Base-by-base conservation (phyloP, 1,140 invertebrate genomes). In the Drosophila nannoptera region DNA sequence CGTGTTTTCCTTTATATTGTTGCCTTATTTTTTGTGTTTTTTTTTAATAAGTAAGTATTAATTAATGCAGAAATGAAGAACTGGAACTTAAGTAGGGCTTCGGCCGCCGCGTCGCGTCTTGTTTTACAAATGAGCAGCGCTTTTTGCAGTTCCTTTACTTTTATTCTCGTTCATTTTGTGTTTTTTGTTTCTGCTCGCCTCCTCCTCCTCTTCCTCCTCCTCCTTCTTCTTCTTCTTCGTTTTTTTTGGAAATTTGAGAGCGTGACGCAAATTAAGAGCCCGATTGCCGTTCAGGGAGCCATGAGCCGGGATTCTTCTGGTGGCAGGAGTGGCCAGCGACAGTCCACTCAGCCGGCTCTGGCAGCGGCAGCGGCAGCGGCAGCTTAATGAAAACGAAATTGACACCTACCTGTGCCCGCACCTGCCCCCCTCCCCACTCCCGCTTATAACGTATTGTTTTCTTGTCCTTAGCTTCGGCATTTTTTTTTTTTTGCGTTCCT, bases 301-400 rank as follows among this genome's bases (percentile, higher is more conserved):
- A 42, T 38, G 43, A n/a, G 42, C 35, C 4, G 40, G 36, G 29
- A 43, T 12, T 35, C 22, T 22, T 22, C 33, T 38, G 54, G 31
- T 31, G 14, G 31, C 48, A 49, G 45, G 16, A 48, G 45, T 22
- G 45, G 31, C 7, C n/a, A 14, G 48, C 7, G 36, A 2, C 42
- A 42, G 67, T 69, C 73, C 75, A 84, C 65, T 86, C 77, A 84
- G 77, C 55, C 81, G 76, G 69, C 65, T 86, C 77, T 86, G 77
- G 50, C 81, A 73, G 69, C 84, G 86, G 77, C 66, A 84, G 80
- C 81, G 77, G 50, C 81, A 73, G 69, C 84, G 86, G 77, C 66
- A 84, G 80, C 81, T 84, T 84, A 84, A 84, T 84, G 80, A 84
- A 84, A 84, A 80, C 61, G 80, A 86, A 84, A 84, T 84, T 84